These are phyloP conservation scores for Drosophila triauraria DNA, from an alignment of 1,140 invertebrate species.

Conservation along the genomic window DNA sequence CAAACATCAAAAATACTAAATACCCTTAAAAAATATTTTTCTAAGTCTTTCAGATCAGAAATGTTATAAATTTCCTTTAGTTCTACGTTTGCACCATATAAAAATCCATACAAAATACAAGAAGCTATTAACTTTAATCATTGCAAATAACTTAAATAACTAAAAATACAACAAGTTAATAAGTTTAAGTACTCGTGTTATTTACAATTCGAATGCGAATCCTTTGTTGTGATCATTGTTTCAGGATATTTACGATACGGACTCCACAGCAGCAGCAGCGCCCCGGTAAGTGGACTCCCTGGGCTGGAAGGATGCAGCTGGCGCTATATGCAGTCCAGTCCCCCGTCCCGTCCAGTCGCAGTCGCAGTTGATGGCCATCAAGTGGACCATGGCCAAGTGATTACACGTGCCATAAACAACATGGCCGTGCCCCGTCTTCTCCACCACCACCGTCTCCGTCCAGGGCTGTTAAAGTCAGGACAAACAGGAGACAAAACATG, in stretches of 20 bases:
- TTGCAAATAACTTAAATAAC: background rate
- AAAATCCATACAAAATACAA: too few relatives aligned
- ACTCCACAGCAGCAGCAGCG: background rate
- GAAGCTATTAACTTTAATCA: background rate
- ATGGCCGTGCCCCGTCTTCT: slow-evolving; percentile 22
- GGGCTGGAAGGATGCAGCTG: slow-evolving; percentile 7
- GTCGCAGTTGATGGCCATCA: slow-evolving; percentile 55
- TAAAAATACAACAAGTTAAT: background rate
- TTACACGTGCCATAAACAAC: slow-evolving; percentile 76
- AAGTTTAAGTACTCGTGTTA: background rate
- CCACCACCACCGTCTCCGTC: background rate
- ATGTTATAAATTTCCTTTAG: too few relatives aligned
- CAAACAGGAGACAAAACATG: slow-evolving; percentile 51
- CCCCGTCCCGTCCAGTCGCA: background rate
- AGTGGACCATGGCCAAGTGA: slow-evolving; percentile 73
- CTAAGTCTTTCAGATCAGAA: too few relatives aligned
- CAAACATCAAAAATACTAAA: too few relatives aligned
- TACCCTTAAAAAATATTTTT: too few relatives aligned
- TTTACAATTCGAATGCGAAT: slow-evolving; percentile 2
- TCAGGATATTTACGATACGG: slow-evolving; percentile 8
- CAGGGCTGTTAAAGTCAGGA: slow-evolving; percentile 43
- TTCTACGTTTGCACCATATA: too few relatives aligned
- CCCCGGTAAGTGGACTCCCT: slow-evolving; percentile 15
- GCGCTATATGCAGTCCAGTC: slow-evolving; percentile 3
- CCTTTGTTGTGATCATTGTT: background rate